Evolutionary conservation across 2,113 vertebrate species (phyloP).

Genomic region (Daphoenositta chrysoptera): DNA sequence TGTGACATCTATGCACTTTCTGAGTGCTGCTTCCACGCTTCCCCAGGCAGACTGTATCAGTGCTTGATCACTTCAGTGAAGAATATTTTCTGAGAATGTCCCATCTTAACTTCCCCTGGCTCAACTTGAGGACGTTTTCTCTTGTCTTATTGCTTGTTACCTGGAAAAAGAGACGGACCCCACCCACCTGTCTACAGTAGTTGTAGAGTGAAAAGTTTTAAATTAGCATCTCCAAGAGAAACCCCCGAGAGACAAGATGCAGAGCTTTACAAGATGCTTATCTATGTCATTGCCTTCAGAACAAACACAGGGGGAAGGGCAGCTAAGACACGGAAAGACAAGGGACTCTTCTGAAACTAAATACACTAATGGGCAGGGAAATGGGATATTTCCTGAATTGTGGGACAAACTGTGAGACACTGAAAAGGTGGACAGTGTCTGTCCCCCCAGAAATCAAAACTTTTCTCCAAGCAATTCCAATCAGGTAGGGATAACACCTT

Average conservation of each 20-base stretch:
- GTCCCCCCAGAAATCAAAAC: not conserved
- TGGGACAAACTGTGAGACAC: not conserved
- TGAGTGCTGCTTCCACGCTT: not conserved
- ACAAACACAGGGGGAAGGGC: not conserved
- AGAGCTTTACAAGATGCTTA: conserved; percentile 15
- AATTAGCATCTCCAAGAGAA: conserved; percentile 41
- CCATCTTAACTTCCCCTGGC: not conserved
- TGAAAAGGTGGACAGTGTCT: not conserved
- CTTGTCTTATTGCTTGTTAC: not conserved
- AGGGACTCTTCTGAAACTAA: not conserved
- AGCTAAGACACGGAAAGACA: not conserved
- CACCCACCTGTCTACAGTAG: too few species aligned
- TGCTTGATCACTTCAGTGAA: not conserved
- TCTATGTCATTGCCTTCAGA: not conserved
- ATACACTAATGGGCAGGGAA: not conserved
- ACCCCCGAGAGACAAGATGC: not conserved
- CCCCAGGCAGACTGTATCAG: not conserved
- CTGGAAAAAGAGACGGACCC: not conserved
- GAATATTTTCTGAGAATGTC: not conserved
- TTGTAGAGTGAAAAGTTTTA: not conserved
- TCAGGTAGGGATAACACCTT: not conserved
- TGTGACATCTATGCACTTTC: rapidly evolving
- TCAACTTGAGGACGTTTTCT: not conserved
- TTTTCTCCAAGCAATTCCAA: not conserved
- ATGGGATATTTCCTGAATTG: not conserved